Base-by-base conservation (phyloP, 2,113 vertebrate genomes). In the Microcebus ravelobensis region DNA sequence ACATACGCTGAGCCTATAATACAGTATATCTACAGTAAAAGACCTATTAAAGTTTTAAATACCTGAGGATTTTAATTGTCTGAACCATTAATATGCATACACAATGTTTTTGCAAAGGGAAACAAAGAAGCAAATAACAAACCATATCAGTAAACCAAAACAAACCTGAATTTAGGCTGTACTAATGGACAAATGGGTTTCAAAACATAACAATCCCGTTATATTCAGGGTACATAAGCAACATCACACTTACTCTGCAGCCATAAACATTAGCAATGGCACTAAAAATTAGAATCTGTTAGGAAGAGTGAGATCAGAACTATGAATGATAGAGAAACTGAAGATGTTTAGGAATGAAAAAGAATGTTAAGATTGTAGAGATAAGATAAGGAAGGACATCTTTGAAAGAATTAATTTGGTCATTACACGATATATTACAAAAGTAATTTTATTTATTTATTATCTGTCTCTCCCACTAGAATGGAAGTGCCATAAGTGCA, bases 51-150 rank as follows among this genome's bases (percentile, higher is more conserved):
- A 77, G 68, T 86, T 86, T 70, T 42, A 65, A 63, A 36, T 8
- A 17, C 57, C 65, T 82, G 39, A 52, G 18, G 14, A 63, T 89
- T 94, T 85, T 84, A 88, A 94, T 68, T 91, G 48, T 73, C 8
- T 94, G 50, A 23, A 65, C 74, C 13, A 94, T 90, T 80, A 94
- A 96, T 76, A 91, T 61, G 45, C n/a, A 91, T 48, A 74, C 65
- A 50, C 5, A 77, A 73, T 52, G 61, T 8, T 71, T 87, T 87
- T 88, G 6, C 23, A 94, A 65, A 91, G 13, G 61, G 8, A 90
- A 88, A 91, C 71, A 14, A 96, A 87, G 27, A 87, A 17, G 4
- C 0, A 84, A 87, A 65, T 27, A 89, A 73, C 11, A 93, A 94
- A 89, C 15, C 9, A 92, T 15, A 91, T 36, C 39, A 94, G 14